Percentiles rank a stretch among this genome's conserved stretches.
Evolutionary conservation across 2,888 invertebrate genomes (phyloP).

Genomic region (Harmothoe impar): DNA sequence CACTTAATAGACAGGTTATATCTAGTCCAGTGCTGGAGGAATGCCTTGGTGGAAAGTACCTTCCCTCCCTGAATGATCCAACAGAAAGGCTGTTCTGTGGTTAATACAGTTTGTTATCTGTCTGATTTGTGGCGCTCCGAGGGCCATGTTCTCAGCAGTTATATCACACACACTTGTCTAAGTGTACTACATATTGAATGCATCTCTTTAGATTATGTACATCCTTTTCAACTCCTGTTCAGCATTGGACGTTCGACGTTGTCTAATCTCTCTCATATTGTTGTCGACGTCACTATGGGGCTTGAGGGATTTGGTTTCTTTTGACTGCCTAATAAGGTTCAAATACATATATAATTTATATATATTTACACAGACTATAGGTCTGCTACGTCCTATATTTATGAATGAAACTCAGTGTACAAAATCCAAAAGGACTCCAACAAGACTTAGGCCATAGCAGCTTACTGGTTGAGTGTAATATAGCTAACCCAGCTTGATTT

Average conservation of each 20-base stretch:
- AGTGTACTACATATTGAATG: slow-evolving; percentile 22
- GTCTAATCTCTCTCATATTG: slow-evolving; percentile 6
- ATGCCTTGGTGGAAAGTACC: background rate
- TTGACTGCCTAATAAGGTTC: background rate
- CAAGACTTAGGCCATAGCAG: background rate
- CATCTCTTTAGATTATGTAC: background rate
- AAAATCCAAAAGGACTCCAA: background rate
- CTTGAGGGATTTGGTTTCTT: background rate
- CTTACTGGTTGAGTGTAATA: background rate
- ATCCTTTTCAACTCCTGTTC: background rate
- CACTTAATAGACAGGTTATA: background rate
- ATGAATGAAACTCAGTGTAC: background rate
- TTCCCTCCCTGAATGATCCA: slow-evolving; percentile 12
- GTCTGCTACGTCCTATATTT: background rate
- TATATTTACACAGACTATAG: background rate
- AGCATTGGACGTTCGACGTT: background rate
- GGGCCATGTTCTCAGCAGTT: slow-evolving; percentile 28
- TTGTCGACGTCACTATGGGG: background rate
- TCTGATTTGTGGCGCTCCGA: background rate
- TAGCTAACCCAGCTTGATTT: background rate
- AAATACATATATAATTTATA: background rate
- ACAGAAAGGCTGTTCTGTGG: too few species aligned
- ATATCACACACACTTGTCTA: slow-evolving; percentile 44
- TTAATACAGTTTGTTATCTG: background rate
- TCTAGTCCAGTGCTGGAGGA: background rate